phyloP scores from a whole-genome alignment of 2,888 invertebrate genomes.

The Pristionchus maxplancki region DNA sequence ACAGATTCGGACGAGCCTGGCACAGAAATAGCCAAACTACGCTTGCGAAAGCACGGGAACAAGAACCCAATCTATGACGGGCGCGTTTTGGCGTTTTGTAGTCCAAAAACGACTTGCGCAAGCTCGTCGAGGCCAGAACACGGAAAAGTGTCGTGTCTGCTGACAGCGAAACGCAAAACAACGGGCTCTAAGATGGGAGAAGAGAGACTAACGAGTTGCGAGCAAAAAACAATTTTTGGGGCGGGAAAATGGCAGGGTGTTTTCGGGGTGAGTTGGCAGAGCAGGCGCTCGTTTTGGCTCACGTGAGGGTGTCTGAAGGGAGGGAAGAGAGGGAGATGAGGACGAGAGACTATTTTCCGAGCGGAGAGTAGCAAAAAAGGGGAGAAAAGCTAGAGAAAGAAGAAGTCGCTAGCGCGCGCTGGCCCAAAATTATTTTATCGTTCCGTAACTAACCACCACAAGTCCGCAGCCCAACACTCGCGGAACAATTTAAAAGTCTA shows the following conservation, averaged over 20 bases:
- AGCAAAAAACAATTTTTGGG: slow-evolving; percentile 15
- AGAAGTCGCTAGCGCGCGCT: slow-evolving; percentile 25
- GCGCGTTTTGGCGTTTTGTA: background rate
- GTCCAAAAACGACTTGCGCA: background rate
- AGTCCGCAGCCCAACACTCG: background rate
- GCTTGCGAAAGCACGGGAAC: slow-evolving; percentile 26
- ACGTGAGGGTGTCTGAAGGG: slow-evolving; percentile 43
- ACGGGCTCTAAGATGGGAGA: background rate
- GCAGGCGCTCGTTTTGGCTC: slow-evolving; percentile 35
- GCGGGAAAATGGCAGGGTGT: background rate
- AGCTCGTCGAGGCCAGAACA: background rate
- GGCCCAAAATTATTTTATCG: slow-evolving; percentile 22
- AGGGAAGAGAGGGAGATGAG: slow-evolving; percentile 7
- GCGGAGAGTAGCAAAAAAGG: slow-evolving; percentile 16
- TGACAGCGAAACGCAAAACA: slow-evolving; percentile 4
- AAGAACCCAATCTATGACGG: background rate
- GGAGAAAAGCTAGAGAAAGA: slow-evolving; percentile 35
- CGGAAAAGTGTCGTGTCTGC: background rate
- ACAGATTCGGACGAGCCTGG: slow-evolving; percentile 1
- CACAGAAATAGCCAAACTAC: slow-evolving; percentile 14
- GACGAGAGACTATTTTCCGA: background rate
- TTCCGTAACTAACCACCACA: background rate
- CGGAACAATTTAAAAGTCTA: slow-evolving; percentile 9
- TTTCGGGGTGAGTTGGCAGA: slow-evolving; percentile 28
- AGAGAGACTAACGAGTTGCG: background rate